Evolutionary conservation across 1,140 invertebrate genomes (phyloP), one percentile per base, ranked within the genome.

Genomic region (Cyclargus thomasi): DNA sequence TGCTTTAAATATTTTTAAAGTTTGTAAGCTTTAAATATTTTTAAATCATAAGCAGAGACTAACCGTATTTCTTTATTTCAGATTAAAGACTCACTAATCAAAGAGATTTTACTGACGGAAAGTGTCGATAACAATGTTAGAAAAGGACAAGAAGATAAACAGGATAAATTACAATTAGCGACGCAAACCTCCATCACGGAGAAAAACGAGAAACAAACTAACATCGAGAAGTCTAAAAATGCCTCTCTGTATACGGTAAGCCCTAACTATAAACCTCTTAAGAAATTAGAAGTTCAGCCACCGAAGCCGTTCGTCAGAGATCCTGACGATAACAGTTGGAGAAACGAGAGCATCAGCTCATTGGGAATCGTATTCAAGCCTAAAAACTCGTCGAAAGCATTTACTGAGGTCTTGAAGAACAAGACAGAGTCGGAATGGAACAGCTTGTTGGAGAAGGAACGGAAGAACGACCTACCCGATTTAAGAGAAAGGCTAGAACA

Each of bases 361-460:
- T 64, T 88, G 65, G 87, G 87, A 55, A 90, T 90, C 6, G 87
- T 90, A n/a, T 88, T 87, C 69, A 90, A 90, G 77, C 82, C 85
- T 16, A 88, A 88, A 67, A 87, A 87, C 65, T 83, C 86, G 67
- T 84, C 86, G 6, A 90, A 87, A 67, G 80, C 85, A 66, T 88
- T 88, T 64, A 88, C 83, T 73, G 77, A 88, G 79, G 86, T 90
- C 47, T 77, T 88, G 63, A 88, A 85, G 72, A 87, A 87, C 62
- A 90, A 87, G 78, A 90, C 87, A 53, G 85, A 89, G 72, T 75
- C 79, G 16, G 78, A 80, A 76, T 80, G 81, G 69, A 85, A 74
- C 67, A 83, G 74, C 72, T 67, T 78, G 18, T 59, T 70, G 21
- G 81, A 82, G 29, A 85, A 68, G 67, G 74, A 85, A 47, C 81